phyloP scores from a whole-genome alignment of 2,888 invertebrate species.

The Tachina lurida region DNA sequence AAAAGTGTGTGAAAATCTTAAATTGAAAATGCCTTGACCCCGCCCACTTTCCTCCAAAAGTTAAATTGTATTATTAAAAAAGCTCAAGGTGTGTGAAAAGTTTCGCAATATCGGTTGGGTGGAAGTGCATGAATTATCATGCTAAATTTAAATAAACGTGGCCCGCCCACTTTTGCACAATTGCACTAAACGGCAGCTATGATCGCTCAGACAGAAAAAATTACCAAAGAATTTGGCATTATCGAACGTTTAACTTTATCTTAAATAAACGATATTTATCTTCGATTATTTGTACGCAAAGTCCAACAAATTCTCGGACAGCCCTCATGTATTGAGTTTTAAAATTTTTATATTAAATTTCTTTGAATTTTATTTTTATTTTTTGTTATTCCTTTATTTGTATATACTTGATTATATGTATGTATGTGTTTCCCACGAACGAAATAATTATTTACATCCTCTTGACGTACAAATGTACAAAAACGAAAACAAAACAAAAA shows the following conservation, averaged over 20 bases:
- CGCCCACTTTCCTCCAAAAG: too few species aligned
- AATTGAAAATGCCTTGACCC: too few species aligned
- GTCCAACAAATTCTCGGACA: neutral
- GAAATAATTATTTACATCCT: slow-evolving; percentile 9
- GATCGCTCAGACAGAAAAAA: too few species aligned
- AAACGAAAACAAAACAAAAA: neutral
- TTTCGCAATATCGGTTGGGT: too few species aligned
- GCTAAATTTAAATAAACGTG: too few species aligned
- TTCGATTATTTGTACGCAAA: neutral
- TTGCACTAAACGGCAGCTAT: too few species aligned
- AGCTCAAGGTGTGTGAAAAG: too few species aligned
- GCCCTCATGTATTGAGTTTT: neutral
- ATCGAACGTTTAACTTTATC: neutral
- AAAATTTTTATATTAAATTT: slow-evolving; percentile 2
- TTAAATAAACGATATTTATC: neutral
- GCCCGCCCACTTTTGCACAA: too few species aligned
- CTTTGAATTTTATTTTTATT: neutral
- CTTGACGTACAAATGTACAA: neutral
- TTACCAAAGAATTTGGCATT: too few species aligned
- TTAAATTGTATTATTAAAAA: too few species aligned
- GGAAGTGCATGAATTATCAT: too few species aligned
- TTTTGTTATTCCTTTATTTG: neutral
- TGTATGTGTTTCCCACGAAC: slow-evolving; percentile 48
- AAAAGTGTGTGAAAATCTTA: too few species aligned
- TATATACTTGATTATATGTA: slow-evolving; percentile 28